A percentile compares a stretch with the other conserved stretches of the same genome.
These are phyloP conservation scores for Scleropages formosus DNA, from an alignment of 2,797 vertebrate genomes.

Conservation along the genomic window DNA sequence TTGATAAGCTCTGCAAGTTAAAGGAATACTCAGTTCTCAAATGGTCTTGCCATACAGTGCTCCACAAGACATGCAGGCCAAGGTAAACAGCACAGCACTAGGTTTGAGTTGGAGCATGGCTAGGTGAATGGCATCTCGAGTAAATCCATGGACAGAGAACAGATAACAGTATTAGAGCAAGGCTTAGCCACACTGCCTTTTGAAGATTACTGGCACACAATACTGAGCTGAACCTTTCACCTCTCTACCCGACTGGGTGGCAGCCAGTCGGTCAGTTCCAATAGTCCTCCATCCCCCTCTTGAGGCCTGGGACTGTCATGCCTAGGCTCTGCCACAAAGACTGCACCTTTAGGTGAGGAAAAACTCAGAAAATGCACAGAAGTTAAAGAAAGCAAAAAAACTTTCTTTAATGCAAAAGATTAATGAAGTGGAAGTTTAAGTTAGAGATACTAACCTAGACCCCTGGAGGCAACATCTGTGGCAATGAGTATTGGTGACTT, in stretches of 20 bases:
- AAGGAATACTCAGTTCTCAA: constrained; percentile 68
- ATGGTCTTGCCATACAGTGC: constrained; percentile 74
- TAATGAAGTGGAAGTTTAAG: constrained; percentile 38
- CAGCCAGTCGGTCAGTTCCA: constrained; percentile 97
- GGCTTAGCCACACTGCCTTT: constrained; percentile 95
- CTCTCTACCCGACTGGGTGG: constrained; percentile 99
- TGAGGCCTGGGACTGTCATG: constrained; percentile 99
- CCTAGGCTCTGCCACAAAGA: constrained; percentile 99
- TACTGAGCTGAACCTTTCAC: constrained; percentile 83
- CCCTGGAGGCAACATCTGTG: constrained; percentile 95
- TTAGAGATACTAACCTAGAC: constrained; percentile 89
- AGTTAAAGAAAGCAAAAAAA: constrained; percentile 99
- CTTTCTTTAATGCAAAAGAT: constrained; percentile 90
- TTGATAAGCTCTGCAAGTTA: constrained; percentile 60
- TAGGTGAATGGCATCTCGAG: constrained; percentile 85
- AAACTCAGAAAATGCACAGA: constrained; percentile 98
- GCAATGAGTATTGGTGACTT: constrained; percentile 98
- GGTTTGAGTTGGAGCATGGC: constrained; percentile 82
- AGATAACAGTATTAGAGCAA: constrained; percentile 81
- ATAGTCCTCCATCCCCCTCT: constrained; percentile 98
- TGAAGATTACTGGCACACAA: constrained; percentile 99
- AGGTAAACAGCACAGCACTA: constrained; percentile 72
- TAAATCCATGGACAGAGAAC: constrained; percentile 85
- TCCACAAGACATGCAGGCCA: constrained; percentile 91
- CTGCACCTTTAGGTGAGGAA: constrained; percentile 99